Conservation (phyloP, 2,888 invertebrate species). For the Prosopocoilus inquinatus region DNA sequence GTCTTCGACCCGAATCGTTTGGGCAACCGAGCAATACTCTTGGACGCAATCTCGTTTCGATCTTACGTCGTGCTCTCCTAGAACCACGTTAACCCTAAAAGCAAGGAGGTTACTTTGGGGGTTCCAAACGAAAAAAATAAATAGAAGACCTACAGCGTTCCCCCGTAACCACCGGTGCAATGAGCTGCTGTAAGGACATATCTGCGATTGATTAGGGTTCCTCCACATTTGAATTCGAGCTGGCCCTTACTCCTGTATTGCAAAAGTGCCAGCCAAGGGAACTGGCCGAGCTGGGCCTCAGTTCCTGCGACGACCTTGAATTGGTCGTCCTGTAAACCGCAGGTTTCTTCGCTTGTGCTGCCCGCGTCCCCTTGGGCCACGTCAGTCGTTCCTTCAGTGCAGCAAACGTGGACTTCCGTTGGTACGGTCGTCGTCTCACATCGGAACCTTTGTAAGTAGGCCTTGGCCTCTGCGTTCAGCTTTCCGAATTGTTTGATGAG, state of each 20-base stretch:
- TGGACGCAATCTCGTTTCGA: conserved; percentile 47
- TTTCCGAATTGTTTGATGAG: not conserved
- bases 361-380: too few relatives aligned
- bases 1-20: conserved; percentile 44
- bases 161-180: conserved; percentile 52
- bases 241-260: conserved; percentile 50
- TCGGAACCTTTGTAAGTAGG: conserved; percentile 26
- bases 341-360: conserved; percentile 11
- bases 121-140: not conserved
- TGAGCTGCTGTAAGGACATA: conserved; percentile 64
- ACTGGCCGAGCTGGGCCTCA: conserved; percentile 54
- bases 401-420: not conserved
- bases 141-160: conserved; percentile 55
- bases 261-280: conserved; percentile 62
- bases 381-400: not conserved
- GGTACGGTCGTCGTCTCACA: conserved; percentile 20
- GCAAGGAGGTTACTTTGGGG: not conserved
- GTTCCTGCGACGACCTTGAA: conserved; percentile 45
- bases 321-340: conserved; percentile 8
- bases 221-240: conserved; percentile 54
- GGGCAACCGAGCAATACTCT: conserved; percentile 44
- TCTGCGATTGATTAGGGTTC: conserved; percentile 57
- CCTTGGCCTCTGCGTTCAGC: conserved; percentile 10
- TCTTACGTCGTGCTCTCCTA: conserved; percentile 50
- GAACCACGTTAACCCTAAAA: conserved; percentile 26